Evolutionary conservation across 2,113 vertebrate species (phyloP).

Genomic region (Osmerus mordax): DNA sequence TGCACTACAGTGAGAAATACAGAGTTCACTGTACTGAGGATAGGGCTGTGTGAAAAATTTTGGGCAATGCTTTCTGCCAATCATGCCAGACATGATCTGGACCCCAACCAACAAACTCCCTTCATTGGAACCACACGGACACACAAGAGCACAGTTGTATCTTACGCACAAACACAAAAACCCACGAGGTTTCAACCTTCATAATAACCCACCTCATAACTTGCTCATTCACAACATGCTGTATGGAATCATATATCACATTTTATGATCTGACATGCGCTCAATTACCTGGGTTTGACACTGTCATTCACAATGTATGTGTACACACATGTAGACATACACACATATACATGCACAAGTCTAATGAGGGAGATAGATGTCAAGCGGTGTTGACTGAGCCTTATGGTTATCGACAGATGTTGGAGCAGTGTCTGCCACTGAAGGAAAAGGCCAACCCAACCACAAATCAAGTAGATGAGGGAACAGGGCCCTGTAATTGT

Average conservation of each 20-base stretch:
- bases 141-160: neutral
- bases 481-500: constrained; percentile 40
- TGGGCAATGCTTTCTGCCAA: constrained; percentile 19
- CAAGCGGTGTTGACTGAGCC: constrained; percentile 29
- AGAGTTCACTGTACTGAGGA: neutral
- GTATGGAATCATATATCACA: constrained; percentile 24
- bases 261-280: constrained; percentile 27
- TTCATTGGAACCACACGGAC: neutral
- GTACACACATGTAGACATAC: constrained; percentile 21
- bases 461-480: constrained; percentile 45
- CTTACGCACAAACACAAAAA: constrained; percentile 1
- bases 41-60: constrained; percentile 20
- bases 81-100: neutral
- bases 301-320: constrained; percentile 4
- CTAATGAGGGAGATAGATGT: constrained; percentile 45
- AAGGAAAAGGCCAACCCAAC: constrained; percentile 26
- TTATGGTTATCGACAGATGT: constrained; percentile 52
- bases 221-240: constrained; percentile 15
- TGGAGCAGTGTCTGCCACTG: constrained; percentile 36
- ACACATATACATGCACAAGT: constrained; percentile 21
- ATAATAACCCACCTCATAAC: constrained; percentile 5
- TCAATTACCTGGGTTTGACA: neutral
- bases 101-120: constrained; percentile 10
- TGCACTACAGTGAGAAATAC: constrained; percentile 33
- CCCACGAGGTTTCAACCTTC: neutral